Percentiles rank a stretch among this genome's conserved stretches.
phyloP scores from a whole-genome alignment of 2,113 vertebrate genomes.

The Pterocles burchelli region DNA sequence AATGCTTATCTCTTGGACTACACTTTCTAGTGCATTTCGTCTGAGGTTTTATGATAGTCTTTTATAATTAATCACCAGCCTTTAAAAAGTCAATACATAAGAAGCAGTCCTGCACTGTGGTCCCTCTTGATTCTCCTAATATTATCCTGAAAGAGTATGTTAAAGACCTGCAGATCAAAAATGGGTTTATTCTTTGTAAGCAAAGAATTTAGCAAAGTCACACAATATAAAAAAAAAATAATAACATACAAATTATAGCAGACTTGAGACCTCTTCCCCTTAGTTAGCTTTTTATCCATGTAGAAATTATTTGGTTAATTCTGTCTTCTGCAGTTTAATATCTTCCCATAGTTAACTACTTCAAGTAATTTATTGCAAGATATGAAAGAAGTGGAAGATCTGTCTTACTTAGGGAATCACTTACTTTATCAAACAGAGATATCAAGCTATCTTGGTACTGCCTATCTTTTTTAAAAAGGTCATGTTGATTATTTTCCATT shows the following conservation, averaged over 20 bases:
- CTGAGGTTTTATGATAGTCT: neutral
- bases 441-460: neutral
- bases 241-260: neutral
- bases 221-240: neutral
- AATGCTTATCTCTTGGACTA: neutral
- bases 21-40: neutral
- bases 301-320: neutral
- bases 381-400: too few relatives aligned
- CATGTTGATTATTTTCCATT: neutral
- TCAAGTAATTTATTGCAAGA: neutral
- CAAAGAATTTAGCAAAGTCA: neutral
- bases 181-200: neutral
- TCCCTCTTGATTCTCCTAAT: neutral
- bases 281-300: neutral
- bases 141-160: neutral
- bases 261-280: fast-evolving
- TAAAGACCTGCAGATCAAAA: neutral
- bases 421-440: neutral
- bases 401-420: neutral
- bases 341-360: neutral
- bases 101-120: neutral
- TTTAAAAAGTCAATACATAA: neutral
- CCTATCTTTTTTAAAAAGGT: neutral
- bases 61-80: neutral
- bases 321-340: neutral